Evolutionary conservation across 2,888 invertebrate genomes (phyloP), one percentile per base, ranked within the genome.

Genomic region (Crocallis elinguaria): DNA sequence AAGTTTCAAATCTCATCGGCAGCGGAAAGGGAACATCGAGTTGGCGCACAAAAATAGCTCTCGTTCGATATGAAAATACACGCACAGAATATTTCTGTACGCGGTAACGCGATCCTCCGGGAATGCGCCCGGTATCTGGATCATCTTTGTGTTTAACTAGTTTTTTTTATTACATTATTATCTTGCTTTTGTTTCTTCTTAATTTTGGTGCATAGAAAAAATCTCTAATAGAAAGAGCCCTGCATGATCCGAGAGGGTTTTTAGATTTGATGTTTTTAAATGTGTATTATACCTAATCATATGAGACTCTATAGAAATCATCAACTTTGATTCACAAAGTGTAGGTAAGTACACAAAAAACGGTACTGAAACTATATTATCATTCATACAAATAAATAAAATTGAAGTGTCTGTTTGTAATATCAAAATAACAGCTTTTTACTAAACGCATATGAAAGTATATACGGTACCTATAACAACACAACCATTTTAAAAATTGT

Each of bases 21-120:
- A 32, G 14, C 11, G 19, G 21, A 42, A 42, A 42, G 32, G 32
- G 33, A 33, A n/a, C 43, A 23, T 43, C 32, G 13, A 6, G 23
- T 13, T 37, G 29, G 29, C n/a, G n/a, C 9, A 36, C 44, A 27
- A 11, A 44, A 44, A 44, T 36, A 44, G 32, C 30, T 14, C 11
- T 8, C 30, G 33, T 33, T 16, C 44, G 27, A 13, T 42, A 32
- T 42, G 42, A 44, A 43, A 43, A 44, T 36, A 35, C 44, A 27
- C 35, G 35, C 27, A 12, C 23, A 11, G 35, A 27, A 27, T 43
- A 44, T 44, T 35, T 35, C 23, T 35, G 44, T 14, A 2, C 33
- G 33, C 25, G 8, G 43, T 36, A 44, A 44, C 35, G 23, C 27
- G 44, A 44, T 25, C 44, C 36, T 36, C 11, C 35, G 44, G 44